Base-by-base conservation (phyloP, 2,797 vertebrate species). In the Sebastes nivosus region DNA sequence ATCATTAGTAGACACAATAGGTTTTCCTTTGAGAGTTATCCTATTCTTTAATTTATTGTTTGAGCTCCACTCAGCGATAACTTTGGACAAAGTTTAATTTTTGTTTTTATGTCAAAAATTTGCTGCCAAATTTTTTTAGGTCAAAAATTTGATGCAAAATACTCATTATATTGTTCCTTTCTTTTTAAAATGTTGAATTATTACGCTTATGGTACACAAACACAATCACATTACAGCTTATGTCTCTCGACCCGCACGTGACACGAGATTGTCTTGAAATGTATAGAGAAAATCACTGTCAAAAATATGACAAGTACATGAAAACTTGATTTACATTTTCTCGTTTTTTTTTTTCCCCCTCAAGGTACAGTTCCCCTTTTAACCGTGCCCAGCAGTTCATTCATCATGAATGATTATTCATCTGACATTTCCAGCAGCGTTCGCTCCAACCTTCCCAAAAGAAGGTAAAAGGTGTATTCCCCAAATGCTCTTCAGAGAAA, bases 401-500 rank as follows among this genome's bases (percentile, higher is more conserved):
- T 86, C 20, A 72, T 78, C 24, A 34, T 32, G 24, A 79, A 67
- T 83, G 63, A 84, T 73, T 87, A 87, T 82, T 89, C 71, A 70
- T 50, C 36, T 88, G 87, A 88, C 88, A 88, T 85, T 89, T 82
- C 59, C 73, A 79, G 36, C 68, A 72, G 77, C 70, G n/a, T 68
- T 54, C 67, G 60, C 71, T 86, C 46, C 71, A 72, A 25, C 69
- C 52, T 46, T 75, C 59, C 50, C 22, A 22, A 76, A 72, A 66
- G 77, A 77, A 75, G 63, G 65, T 72, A 22, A 71, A 88, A 87
- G 70, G 81, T 89, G 67, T 80, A 86, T 85, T 86, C 87, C 84
- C 86, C 57, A 85, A 91, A 84, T 80, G 88, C 75, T 88, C 75
- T 82, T 85, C 83, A 87, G n/a, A 76, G 75, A 81, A 81, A 90